Conservation (phyloP, 1,140 invertebrate genomes). For the Drosophila pseudoananassae region DNA sequence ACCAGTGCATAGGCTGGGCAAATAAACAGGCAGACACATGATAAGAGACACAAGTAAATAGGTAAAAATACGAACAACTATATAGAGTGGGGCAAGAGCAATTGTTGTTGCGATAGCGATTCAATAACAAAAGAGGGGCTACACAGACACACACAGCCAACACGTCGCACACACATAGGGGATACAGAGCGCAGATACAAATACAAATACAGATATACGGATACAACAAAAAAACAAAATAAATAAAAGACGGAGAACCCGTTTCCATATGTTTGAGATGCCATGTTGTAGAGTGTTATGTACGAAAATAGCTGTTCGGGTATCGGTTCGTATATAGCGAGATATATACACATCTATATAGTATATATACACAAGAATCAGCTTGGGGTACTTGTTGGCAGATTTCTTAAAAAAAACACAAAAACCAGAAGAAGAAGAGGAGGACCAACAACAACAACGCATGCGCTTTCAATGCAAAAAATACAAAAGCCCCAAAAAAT, state of each 20-base stretch:
- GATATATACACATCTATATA: neutral
- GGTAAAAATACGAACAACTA: slow-evolving; percentile 20
- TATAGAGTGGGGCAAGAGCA: slow-evolving; percentile 37
- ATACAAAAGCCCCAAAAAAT: slow-evolving; percentile 29
- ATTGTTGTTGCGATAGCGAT: slow-evolving; percentile 66
- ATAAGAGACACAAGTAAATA: slow-evolving; percentile 43
- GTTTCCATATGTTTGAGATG: slow-evolving; percentile 75
- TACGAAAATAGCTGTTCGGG: slow-evolving; percentile 39
- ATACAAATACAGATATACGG: slow-evolving; percentile 19
- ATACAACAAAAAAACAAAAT: slow-evolving; percentile 3
- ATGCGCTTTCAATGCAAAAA: slow-evolving; percentile 59
- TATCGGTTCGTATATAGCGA: slow-evolving; percentile 21
- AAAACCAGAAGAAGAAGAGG: neutral
- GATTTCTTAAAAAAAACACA: slow-evolving; percentile 44
- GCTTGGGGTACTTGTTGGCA: slow-evolving; percentile 66
- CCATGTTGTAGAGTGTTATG: slow-evolving; percentile 66
- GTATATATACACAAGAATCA: slow-evolving; percentile 17
- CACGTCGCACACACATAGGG: slow-evolving; percentile 9
- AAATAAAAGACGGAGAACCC: slow-evolving; percentile 42
- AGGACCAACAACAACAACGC: slow-evolving; percentile 55
- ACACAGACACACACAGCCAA: slow-evolving; percentile 38
- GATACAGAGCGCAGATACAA: slow-evolving; percentile 47
- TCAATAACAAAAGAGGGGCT: slow-evolving; percentile 69
- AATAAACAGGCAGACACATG: slow-evolving; percentile 46
- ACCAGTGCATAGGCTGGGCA: slow-evolving; percentile 11